A percentile compares a stretch with the other conserved stretches of the same genome.
Conservation (phyloP, 2,113 vertebrate species). For the Melospiza melodia region DNA sequence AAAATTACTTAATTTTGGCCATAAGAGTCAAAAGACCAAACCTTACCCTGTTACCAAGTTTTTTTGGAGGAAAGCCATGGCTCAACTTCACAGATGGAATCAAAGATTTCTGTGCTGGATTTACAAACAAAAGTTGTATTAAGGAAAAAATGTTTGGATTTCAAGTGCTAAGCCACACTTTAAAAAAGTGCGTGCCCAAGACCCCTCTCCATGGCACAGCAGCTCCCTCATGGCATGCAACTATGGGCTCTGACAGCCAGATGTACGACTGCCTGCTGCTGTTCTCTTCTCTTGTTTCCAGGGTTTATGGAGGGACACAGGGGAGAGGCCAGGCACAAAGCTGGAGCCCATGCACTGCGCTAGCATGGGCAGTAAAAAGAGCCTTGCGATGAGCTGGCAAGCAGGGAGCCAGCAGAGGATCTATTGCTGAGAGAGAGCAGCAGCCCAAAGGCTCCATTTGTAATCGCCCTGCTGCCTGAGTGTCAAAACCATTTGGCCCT, state of each 20-base stretch:
- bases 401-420: background rate
- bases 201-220: background rate
- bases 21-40: background rate
- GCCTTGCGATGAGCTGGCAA: background rate
- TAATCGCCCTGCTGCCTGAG: background rate
- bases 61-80: background rate
- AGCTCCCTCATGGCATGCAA: background rate
- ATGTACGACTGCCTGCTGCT: background rate
- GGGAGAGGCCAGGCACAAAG: background rate
- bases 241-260: background rate
- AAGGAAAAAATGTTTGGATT: background rate
- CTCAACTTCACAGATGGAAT: background rate
- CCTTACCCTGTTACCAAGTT: background rate
- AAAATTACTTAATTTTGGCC: background rate
- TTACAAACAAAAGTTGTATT: background rate
- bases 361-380: background rate
- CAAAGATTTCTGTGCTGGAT: background rate
- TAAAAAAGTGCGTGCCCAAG: background rate
- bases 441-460: background rate
- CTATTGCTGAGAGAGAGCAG: constrained; percentile 23
- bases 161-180: background rate
- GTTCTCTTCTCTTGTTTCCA: background rate
- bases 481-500: constrained; percentile 15
- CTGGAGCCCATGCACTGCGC: background rate
- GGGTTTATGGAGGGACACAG: background rate